Evolutionary conservation across 2,113 vertebrate genomes (phyloP), one percentile per base, ranked within the genome.

Genomic region (Craseonycteris thonglongyai): DNA sequence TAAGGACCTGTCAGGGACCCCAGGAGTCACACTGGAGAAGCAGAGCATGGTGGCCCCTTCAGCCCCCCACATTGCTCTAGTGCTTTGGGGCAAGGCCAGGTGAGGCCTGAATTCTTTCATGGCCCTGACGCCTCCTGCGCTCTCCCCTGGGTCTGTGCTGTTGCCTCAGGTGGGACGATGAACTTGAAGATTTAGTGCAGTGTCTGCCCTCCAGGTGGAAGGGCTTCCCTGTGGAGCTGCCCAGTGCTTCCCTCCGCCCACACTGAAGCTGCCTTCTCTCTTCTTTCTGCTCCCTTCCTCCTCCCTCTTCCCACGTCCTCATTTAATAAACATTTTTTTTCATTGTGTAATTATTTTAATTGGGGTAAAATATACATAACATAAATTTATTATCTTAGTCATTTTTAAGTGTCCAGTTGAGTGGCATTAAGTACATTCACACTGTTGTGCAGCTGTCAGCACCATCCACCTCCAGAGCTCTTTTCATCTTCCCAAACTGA

Each of bases 311-410:
- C 83, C 16, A 65, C 30, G 51, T 91, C 61, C 22, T 80, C 45
- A 69, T 69, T 80, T 91, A 79, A 69, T 59, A 42, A 58, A 58
- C 26, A 42, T 24, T 83, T 83, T n/a, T 66, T 58, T 21, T 42
- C 6, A 22, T 88, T 86, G n/a, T 61, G 28, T 15, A 71, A 71
- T 63, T 54, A 19, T 79, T 66, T 93, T 42, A 49, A 63, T 40
- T 49, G 30, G 42, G 66, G 14, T 71, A 42, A 61, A 65, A 47
- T n/a, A 3, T 11, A 66, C 8, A 7, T 93, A 72, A 45, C 21
- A 24, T 15, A 42, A 42, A 38, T 38, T 78, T 45, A n/a, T 10
- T 18, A 51, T 51, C 30, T 26, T 78, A 59, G 6, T 13, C 19
- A n/a, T 38, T 33, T 26, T 35, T 63, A 18, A 14, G 26, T 30